Base-by-base conservation (phyloP, 2,888 invertebrate species). In the Habrosyne pyritoides region DNA sequence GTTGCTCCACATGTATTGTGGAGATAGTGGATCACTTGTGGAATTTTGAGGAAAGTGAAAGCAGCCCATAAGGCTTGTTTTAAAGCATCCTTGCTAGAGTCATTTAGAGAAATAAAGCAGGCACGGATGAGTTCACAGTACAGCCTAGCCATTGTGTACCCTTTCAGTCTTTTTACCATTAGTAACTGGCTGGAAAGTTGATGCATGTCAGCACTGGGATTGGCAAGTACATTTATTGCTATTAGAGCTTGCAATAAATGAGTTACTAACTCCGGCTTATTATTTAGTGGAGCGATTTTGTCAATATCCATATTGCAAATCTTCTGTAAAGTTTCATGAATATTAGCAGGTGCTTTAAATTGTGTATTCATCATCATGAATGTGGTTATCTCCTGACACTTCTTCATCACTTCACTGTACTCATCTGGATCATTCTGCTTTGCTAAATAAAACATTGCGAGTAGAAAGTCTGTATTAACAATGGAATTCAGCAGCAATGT, bases 1-100 rank as follows among this genome's bases (percentile, higher is more conserved):
- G 74, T 78, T 68, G 93, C 93, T 47, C 94, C 93, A 64, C 93
- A 93, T 47, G 93, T 81, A 33, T 93, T 93, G 67, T 96, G 95
- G 48, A 97, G 82, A 63, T 95, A 94, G 56, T 95, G 94, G 49
- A 98, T 93, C 50, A 97, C 95, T 74, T 96, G 95, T 0, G 98
- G 97, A 53, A 98, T 95, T 93, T 98, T 98, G 8, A 99, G 93
- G 79, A 98, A 98, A 0, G 97, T 97, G 79, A 98, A 98, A 10
- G 98, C 98, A 12, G 98, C 97, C 98, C 98, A 98, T 73, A 98
- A 95, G 4, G 98, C 96, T 75, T 98, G 98, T 69, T 97, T 96
- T 8, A 96, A 94, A 1, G 92, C 85, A 48, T 96, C 96, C 67
- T 96, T 96, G 53, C 96, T 95, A 0, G 96, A 96, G 84, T 98